Base-by-base conservation (phyloP, 2,113 vertebrate genomes). In the Paracanthobrama guichenoti region DNA sequence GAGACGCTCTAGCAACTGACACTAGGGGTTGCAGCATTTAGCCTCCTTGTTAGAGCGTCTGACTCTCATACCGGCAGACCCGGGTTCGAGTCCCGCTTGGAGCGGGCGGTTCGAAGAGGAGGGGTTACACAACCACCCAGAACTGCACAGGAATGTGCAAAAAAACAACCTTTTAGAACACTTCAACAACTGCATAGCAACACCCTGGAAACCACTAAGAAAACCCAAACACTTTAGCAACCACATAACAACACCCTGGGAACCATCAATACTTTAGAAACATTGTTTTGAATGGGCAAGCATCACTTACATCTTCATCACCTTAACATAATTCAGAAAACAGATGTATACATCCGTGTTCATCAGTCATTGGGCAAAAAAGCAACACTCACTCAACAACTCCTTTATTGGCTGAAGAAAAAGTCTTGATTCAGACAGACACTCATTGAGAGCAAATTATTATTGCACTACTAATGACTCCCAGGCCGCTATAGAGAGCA, bases 401-500 rank as follows among this genome's bases (percentile, higher is more conserved):
- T 28, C 6, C 9, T 28, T 22, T 31, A 26, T 69, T 53, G 66
- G 50, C n/a, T 24, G 60, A 78, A 10, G 39, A 66, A 74, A 72
- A 42, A 39, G 10, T 14, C 35, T 24, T 26, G 75, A 55, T 64
- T 71, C 22, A 67, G 72, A 83, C 18, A 39, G 39, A 60, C 57
- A 67, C 31, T 73, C 67, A 85, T 85, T 83, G 77, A 86, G 72
- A 26, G 14, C 48, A 59, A 73, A 83, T 83, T 78, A 83, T 83
- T 81, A 85, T 53, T 74, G 84, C 16, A 73, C 55, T 74, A 57
- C 76, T 84, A 85, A 72, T 72, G 84, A 88, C 24, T 82, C 35
- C 55, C 60, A 22, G 59, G 46, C 24, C 50, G 14, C 66, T 31
- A 44, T 55, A 48, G 64, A 84, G 72, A 74, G 22, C 28, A 13